Evolutionary conservation across 2,888 invertebrate species (phyloP).

Genomic region (Celastrina argiolus): DNA sequence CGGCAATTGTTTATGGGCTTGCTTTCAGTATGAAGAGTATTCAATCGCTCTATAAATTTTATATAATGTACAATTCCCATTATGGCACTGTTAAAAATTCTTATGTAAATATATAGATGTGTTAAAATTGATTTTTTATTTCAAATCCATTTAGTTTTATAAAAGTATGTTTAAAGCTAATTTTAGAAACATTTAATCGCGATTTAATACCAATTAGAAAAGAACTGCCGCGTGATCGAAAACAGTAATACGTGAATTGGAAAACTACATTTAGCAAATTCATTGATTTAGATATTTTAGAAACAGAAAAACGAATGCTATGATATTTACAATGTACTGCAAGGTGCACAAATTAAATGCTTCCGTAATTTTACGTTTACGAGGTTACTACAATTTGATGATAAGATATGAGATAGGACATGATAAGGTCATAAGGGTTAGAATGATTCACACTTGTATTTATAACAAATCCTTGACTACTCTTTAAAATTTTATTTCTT

Average conservation of each 20-base stretch:
- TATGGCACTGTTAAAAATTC: conserved; percentile 74
- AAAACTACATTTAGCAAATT: too few species aligned
- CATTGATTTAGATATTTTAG: too few species aligned
- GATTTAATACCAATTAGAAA: too few species aligned
- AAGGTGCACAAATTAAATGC: background rate
- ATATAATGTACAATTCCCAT: conserved; percentile 57
- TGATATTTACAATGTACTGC: too few species aligned
- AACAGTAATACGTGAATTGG: too few species aligned
- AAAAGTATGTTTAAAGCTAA: background rate
- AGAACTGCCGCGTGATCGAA: too few species aligned
- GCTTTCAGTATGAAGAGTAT: conserved; percentile 50
- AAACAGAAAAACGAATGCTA: too few species aligned
- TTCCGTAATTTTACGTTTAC: background rate
- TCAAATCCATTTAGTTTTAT: conserved; percentile 25
- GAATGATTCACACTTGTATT: too few species aligned
- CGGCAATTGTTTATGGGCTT: conserved; percentile 61
- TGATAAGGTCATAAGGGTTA: background rate
- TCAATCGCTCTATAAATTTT: conserved; percentile 54
- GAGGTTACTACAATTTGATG: background rate
- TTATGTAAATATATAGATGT: conserved; percentile 78
- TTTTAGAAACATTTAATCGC: background rate
- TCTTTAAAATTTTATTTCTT: too few species aligned
- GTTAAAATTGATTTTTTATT: conserved; percentile 67
- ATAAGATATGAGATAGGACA: background rate
- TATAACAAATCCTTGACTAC: too few species aligned